Evolutionary conservation across 1,140 invertebrate genomes (phyloP).

Genomic region (Globodera ellingtonae): DNA sequence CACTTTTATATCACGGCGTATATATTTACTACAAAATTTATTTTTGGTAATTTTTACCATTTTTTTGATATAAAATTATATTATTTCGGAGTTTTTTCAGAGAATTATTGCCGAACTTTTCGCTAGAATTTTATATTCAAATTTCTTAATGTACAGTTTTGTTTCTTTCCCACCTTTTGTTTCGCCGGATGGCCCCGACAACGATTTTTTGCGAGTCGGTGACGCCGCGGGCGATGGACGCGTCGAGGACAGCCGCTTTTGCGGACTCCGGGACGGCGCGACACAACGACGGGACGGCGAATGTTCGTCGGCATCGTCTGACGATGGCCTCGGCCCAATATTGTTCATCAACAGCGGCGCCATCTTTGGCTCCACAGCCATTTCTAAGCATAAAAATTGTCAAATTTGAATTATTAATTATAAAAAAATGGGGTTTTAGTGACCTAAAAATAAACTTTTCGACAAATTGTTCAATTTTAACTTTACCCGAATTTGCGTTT

Average conservation of each 20-base stretch:
- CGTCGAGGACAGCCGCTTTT: conserved; percentile 1
- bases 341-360: not conserved
- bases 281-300: not conserved
- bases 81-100: not conserved
- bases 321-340: not conserved
- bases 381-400: not conserved
- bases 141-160: not conserved
- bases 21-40: not conserved
- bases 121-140: not conserved
- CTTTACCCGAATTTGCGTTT: conserved; percentile 32
- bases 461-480: not conserved
- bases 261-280: not conserved
- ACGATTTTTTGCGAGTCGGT: not conserved
- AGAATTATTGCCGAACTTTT: not conserved
- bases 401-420: not conserved
- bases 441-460: not conserved
- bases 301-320: not conserved
- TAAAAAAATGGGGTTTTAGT: not conserved
- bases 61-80: not conserved
- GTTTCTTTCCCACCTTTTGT: conserved; percentile 1
- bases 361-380: not conserved
- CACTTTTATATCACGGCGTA: not conserved
- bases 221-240: not conserved
- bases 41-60: not conserved
- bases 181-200: not conserved